Base-by-base conservation (phyloP, 1,140 invertebrate genomes). In the Anastrepha obliqua region DNA sequence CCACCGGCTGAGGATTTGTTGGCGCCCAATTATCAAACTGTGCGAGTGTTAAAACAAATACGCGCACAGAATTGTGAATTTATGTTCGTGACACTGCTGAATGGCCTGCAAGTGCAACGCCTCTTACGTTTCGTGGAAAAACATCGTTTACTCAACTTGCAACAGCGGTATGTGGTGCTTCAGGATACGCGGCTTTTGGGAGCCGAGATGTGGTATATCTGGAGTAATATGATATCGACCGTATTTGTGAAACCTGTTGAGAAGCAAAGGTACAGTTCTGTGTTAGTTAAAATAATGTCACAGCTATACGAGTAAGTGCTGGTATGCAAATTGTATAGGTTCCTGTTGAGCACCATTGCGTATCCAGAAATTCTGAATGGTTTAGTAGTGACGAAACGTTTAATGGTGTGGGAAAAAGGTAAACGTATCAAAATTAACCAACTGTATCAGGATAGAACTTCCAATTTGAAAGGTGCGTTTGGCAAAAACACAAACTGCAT, bases 191-290 rank as follows among this genome's bases (percentile, higher is more conserved):
- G 96, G 58, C 91, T 97, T 0, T 96, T 97, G 87, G 91, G 93
- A 29, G 93, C 94, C 81, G 94, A 96, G n/a, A 93, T 96, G 88
- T 94, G 95, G 89, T 96, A 97, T 89, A 89, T 97, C 9, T 97
- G 97, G 97, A 97, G 96, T 65, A 94, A 96, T 89, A 96, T 97
- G 42, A 94, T 97, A 2, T 96, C 96, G 89, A 95, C 96, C 0
- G 91, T 97, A n/a, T 97, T 97, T 87, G 93, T 97, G 0, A 89
- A 87, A 51, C 87, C 88, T 0, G 67, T 17, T 81, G 89, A 55
- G 93, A 59, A 65, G 3, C 29, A 87, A 87, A 51, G 86, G 59
- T 55, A 44, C 29, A 13, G 15, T 3, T 2, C 59, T 42, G 58
- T 39, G 2, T 47, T 7, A 44, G 29, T 20, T 81, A 6, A 1